Conservation (phyloP, 1,140 invertebrate species). For the Tribolium madens region DNA sequence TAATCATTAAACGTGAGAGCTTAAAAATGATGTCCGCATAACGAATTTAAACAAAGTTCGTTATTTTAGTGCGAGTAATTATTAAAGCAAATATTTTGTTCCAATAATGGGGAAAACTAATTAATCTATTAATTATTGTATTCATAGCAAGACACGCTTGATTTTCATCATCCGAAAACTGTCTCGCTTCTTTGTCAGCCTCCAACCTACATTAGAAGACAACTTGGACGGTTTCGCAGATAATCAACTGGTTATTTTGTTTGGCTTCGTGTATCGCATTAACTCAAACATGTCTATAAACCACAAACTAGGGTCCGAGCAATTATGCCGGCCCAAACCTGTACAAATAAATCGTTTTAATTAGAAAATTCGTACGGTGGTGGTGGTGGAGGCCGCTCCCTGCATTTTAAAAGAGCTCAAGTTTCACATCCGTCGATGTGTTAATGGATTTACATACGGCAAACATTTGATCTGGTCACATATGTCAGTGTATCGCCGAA, state of each 20-base stretch:
- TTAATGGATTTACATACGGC: slow-evolving; percentile 46
- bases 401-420: slow-evolving; percentile 6
- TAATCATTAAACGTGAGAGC: slow-evolving; percentile 12
- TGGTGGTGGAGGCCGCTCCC: neutral
- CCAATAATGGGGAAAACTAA: slow-evolving; percentile 4
- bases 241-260: slow-evolving; percentile 31
- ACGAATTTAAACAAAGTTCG: slow-evolving; percentile 13
- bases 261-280: slow-evolving; percentile 22
- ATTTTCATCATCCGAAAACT: neutral
- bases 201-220: too few species aligned
- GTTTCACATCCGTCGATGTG: slow-evolving; percentile 43
- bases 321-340: slow-evolving; percentile 33
- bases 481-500: slow-evolving; percentile 25
- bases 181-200: too few species aligned
- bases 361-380: neutral
- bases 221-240: slow-evolving; percentile 23
- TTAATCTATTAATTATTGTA: slow-evolving; percentile 23
- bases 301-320: slow-evolving; percentile 14
- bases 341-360: slow-evolving; percentile 48
- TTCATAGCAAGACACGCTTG: neutral
- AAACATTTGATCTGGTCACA: slow-evolving; percentile 33
- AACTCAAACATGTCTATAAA: slow-evolving; percentile 32
- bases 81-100: slow-evolving; percentile 20
- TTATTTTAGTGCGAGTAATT: slow-evolving; percentile 12
- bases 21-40: slow-evolving; percentile 10